Evolutionary conservation across 2,113 vertebrate genomes (phyloP).

Genomic region (Neotragus moschatus): DNA sequence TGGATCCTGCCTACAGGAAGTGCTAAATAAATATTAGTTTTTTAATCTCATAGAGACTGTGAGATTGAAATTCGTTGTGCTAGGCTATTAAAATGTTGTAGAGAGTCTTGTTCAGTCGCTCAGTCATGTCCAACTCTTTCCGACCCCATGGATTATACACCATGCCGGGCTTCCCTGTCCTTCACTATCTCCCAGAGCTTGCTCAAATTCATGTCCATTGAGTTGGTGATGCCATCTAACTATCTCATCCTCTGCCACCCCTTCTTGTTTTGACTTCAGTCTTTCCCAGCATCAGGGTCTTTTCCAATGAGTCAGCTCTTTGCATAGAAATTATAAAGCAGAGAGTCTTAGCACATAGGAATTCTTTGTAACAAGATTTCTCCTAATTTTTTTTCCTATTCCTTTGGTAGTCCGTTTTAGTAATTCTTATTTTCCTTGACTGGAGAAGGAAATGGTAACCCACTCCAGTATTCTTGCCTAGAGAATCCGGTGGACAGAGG

Average conservation of each 20-base stretch:
- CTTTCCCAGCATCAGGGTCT: not conserved
- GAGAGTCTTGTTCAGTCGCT: not conserved
- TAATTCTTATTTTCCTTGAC: not conserved
- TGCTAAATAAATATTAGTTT: not conserved
- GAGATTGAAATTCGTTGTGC: not conserved
- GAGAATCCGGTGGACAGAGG: not conserved
- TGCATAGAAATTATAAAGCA: not conserved
- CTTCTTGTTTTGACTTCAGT: not conserved
- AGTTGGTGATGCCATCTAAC: not conserved
- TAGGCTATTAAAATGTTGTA: not conserved
- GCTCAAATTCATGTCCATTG: not conserved
- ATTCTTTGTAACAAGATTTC: not conserved
- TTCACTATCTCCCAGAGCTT: not conserved
- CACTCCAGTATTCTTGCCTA: not conserved
- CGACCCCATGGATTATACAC: not conserved
- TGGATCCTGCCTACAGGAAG: not conserved
- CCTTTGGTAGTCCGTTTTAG: not conserved
- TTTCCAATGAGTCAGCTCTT: not conserved
- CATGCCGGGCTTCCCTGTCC: not conserved
- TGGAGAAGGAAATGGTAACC: not conserved
- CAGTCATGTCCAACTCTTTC: not conserved
- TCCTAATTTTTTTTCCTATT: not conserved
- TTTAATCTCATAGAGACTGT: not conserved
- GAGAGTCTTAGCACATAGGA: not conserved
- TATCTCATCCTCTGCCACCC: not conserved